Evolutionary conservation across 2,888 invertebrate genomes (phyloP).

Genomic region (Panopea generosa): DNA sequence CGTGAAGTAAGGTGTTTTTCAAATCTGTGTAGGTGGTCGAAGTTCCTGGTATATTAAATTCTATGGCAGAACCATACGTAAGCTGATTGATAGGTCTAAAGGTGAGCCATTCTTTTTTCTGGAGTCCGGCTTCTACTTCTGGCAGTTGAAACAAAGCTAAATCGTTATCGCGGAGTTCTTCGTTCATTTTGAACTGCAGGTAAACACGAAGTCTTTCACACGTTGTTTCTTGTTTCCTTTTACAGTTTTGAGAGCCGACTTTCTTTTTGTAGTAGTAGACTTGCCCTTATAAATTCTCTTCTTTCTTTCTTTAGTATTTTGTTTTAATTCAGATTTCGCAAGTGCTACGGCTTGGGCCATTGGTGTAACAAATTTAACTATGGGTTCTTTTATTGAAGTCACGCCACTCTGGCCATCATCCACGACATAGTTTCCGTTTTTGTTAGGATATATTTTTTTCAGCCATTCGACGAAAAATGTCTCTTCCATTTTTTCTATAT

Average conservation of each 20-base stretch:
- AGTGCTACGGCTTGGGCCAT: constrained; percentile 15
- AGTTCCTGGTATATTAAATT: constrained; percentile 35
- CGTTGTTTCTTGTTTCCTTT: background rate
- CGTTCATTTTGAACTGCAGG: background rate
- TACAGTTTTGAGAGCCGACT: too few species aligned
- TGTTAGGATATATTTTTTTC: constrained; percentile 4
- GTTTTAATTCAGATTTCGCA: constrained; percentile 15
- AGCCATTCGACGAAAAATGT: constrained; percentile 8
- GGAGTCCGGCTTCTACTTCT: background rate
- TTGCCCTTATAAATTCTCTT: background rate
- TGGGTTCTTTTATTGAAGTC: background rate
- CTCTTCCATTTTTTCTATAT: constrained; percentile 21
- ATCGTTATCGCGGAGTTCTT: constrained; percentile 14
- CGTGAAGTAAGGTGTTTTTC: constrained; percentile 12
- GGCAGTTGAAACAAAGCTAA: constrained; percentile 16
- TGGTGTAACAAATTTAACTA: constrained; percentile 14
- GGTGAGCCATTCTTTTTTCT: constrained; percentile 15
- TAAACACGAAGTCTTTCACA: background rate
- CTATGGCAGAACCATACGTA: constrained; percentile 17
- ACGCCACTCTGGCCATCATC: background rate
- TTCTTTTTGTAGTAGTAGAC: too few species aligned
- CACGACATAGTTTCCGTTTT: background rate
- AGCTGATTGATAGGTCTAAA: constrained; percentile 29
- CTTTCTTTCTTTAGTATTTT: background rate
- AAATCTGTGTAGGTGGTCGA: constrained; percentile 29